Evolutionary conservation across 1,140 invertebrate genomes (phyloP).

Genomic region (Drosophila sp.): DNA sequence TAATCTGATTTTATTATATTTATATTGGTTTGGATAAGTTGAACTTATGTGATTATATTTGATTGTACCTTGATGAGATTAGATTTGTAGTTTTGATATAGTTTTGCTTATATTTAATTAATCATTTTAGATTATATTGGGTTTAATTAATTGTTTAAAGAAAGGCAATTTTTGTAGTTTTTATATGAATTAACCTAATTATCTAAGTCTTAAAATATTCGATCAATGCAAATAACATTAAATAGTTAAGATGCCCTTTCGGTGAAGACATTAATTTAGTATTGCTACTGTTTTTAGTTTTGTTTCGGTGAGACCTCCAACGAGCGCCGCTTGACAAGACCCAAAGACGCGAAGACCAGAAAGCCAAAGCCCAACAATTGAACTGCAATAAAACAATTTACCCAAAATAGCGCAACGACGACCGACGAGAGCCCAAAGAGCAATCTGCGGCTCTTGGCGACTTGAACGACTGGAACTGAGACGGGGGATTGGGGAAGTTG

Average conservation of each 20-base stretch:
- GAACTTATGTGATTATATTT: no score
- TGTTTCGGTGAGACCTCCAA: conserved; percentile 60
- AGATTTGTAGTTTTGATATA: no score
- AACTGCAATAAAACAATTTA: conserved; percentile 82
- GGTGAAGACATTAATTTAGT: conserved; percentile 42
- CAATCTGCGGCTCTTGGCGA: conserved; percentile 56
- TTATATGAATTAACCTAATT: no score
- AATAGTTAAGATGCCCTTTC: conserved; percentile 33
- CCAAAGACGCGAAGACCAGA: conserved; percentile 30
- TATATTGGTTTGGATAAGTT: no score
- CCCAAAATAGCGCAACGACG: conserved; percentile 69
- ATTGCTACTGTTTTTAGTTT: conserved; percentile 47
- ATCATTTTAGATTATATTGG: no score
- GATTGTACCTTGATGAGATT: no score
- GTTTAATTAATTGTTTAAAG: no score
- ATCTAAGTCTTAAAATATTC: no score
- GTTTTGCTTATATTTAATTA: no score
- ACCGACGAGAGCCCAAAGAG: conserved; percentile 41
- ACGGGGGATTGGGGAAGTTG: conserved; percentile 28
- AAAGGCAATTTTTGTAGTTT: no score
- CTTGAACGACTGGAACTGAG: conserved; percentile 23
- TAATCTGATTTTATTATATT: no score
- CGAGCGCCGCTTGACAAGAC: conserved; percentile 66
- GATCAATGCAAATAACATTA: background rate
- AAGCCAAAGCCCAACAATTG: conserved; percentile 68